Conservation (phyloP, 2,797 vertebrate genomes). For the Salarias fasciatus region DNA sequence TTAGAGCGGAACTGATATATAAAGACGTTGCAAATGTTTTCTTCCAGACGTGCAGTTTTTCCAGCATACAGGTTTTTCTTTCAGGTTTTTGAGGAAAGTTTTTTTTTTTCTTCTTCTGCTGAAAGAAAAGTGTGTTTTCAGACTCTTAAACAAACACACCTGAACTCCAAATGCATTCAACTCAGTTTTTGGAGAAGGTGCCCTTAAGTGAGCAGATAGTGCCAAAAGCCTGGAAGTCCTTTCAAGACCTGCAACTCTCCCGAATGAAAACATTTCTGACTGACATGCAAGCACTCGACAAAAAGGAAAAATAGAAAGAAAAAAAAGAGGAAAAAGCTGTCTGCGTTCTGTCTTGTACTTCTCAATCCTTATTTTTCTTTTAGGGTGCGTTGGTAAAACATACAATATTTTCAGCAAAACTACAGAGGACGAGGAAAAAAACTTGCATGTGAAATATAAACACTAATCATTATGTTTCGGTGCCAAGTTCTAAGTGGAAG, state of each 20-base stretch:
- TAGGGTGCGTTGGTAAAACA: neutral
- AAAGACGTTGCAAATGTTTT: too few relatives aligned
- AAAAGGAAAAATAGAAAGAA: too few relatives aligned
- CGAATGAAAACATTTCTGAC: conserved; percentile 3
- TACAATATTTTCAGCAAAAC: conserved; percentile 3
- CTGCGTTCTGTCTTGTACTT: neutral
- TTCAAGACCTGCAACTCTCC: neutral
- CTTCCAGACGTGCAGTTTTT: too few relatives aligned
- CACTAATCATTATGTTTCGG: conserved; percentile 42
- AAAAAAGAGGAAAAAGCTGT: neutral
- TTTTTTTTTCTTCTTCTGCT: neutral
- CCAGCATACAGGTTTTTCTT: too few relatives aligned
- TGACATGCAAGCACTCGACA: neutral
- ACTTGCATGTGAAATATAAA: conserved; percentile 36
- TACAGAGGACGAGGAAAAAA: conserved; percentile 1
- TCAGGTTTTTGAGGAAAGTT: neutral
- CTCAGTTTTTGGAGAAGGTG: neutral
- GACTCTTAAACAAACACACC: neutral
- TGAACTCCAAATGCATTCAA: neutral
- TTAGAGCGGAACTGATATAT: neutral
- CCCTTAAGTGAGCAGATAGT: neutral
- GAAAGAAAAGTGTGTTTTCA: too few relatives aligned
- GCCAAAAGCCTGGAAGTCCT: neutral
- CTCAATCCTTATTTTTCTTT: neutral
- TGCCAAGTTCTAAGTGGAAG: conserved; percentile 37